These are phyloP conservation scores for Oncopodura yosiiana DNA, from an alignment of 1,140 invertebrate species.

Conservation along the genomic window DNA sequence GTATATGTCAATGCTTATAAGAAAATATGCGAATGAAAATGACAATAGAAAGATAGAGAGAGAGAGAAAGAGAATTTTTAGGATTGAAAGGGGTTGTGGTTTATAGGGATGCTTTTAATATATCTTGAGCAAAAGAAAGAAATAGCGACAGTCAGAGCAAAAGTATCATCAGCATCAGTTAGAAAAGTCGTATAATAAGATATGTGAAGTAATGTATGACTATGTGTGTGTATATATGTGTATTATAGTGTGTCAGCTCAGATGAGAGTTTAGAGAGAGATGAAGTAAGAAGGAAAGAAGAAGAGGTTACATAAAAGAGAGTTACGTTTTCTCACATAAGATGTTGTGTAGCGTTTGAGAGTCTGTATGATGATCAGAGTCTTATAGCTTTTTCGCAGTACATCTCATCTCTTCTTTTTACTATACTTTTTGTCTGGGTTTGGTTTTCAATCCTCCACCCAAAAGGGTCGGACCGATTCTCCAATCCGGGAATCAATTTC, in stretches of 20 bases:
- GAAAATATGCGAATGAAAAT: not conserved
- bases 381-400: too few relatives aligned
- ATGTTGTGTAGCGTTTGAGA: too few relatives aligned
- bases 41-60: not conserved
- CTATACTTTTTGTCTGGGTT: constrained; percentile 29
- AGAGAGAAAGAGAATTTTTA: not conserved
- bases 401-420: too few relatives aligned
- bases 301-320: too few relatives aligned
- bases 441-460: constrained; percentile 35
- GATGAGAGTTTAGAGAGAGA: not conserved
- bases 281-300: constrained; percentile 11
- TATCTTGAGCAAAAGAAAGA: not conserved
- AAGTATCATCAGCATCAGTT: too few relatives aligned
- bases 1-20: not conserved
- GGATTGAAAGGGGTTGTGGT: not conserved
- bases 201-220: not conserved
- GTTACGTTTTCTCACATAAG: too few relatives aligned
- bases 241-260: constrained; percentile 1
- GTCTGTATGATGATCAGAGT: constrained; percentile 16
- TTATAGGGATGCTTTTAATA: not conserved
- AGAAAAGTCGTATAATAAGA: not conserved
- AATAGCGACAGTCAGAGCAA: not conserved
- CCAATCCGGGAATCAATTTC: constrained; percentile 35
- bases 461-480: constrained; percentile 31
- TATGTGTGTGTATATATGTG: not conserved